A percentile compares a stretch with the other conserved stretches of the same genome.
phyloP scores from a whole-genome alignment of 2,888 invertebrate species.

The Pammene fasciana region DNA sequence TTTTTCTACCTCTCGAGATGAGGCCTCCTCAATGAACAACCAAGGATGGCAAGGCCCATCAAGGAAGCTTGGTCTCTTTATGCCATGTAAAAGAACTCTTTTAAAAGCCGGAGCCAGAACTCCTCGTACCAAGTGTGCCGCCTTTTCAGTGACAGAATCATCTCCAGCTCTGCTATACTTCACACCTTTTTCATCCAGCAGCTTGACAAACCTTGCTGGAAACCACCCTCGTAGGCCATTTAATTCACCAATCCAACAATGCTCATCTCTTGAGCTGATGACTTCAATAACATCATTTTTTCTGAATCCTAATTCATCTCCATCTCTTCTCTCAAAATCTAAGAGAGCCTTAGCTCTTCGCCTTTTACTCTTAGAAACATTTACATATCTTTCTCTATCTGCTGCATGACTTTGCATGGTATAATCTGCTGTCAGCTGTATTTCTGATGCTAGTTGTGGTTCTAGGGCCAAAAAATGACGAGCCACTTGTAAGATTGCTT shows the following conservation, averaged over 20 bases:
- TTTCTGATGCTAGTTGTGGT: constrained; percentile 91
- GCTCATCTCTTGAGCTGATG: constrained; percentile 98
- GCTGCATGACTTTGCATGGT: constrained; percentile 96
- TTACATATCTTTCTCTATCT: constrained; percentile 97
- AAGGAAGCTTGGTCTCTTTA: constrained; percentile 94
- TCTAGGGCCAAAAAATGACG: constrained; percentile 97
- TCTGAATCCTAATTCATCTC: constrained; percentile 98
- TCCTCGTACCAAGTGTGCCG: constrained; percentile 98
- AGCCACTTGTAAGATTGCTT: constrained; percentile 95
- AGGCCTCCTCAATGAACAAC: constrained; percentile 99
- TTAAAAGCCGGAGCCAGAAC: constrained; percentile 96
- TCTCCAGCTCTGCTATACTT: constrained; percentile 96
- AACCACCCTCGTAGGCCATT: constrained; percentile 98
- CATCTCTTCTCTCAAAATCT: constrained; percentile 98
- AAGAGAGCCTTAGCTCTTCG: constrained; percentile 97
- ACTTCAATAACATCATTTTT: constrained; percentile 99
- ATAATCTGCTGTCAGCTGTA: constrained; percentile 94
- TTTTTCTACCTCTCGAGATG: constrained; percentile 97
- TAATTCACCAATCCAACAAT: constrained; percentile 99
- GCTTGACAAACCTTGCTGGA: constrained; percentile 97
- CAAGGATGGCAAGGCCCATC: constrained; percentile 99
- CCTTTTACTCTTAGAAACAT: constrained; percentile 93
- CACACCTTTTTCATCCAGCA: constrained; percentile 93
- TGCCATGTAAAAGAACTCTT: constrained; percentile 96
- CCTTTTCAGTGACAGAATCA: constrained; percentile 97